A percentile compares a stretch with the other conserved stretches of the same genome.
Evolutionary conservation across 2,888 invertebrate genomes (phyloP).

Genomic region (Ligdia adustata): DNA sequence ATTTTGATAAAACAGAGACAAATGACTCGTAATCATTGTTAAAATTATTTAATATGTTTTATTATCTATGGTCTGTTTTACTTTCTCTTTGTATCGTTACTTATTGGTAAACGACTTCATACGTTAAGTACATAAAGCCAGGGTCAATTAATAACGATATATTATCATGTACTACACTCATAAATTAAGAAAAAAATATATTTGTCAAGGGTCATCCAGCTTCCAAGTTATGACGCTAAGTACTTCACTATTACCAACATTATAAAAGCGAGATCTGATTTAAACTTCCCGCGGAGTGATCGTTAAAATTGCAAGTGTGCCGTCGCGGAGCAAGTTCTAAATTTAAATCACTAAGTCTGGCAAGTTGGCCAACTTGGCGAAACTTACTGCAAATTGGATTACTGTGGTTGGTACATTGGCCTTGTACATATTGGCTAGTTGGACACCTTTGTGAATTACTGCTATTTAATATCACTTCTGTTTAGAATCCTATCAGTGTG

Average conservation of each 20-base stretch:
- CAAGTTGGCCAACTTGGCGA: conserved; percentile 56
- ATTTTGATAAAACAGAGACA: too few relatives aligned
- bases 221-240: conserved; percentile 27
- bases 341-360: conserved; percentile 80
- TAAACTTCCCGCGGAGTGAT: conserved; percentile 58
- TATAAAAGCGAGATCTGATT: conserved; percentile 62
- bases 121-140: too few relatives aligned
- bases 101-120: too few relatives aligned
- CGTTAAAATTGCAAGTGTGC: conserved; percentile 74
- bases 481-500: too few relatives aligned
- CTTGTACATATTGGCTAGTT: conserved; percentile 57
- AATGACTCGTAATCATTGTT: too few relatives aligned
- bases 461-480: conserved; percentile 23
- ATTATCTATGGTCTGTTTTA: too few relatives aligned
- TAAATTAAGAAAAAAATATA: too few relatives aligned
- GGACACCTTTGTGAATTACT: conserved; percentile 46
- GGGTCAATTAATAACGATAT: too few relatives aligned
- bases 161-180: too few relatives aligned
- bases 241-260: conserved; percentile 47
- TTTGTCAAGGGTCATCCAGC: too few relatives aligned
- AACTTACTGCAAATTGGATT: conserved; percentile 79
- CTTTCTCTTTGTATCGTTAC: too few relatives aligned
- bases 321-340: conserved; percentile 68
- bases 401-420: conserved; percentile 51
- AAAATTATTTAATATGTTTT: too few relatives aligned